Conservation (phyloP, 2,113 vertebrate genomes). For the Anas platyrhynchos region DNA sequence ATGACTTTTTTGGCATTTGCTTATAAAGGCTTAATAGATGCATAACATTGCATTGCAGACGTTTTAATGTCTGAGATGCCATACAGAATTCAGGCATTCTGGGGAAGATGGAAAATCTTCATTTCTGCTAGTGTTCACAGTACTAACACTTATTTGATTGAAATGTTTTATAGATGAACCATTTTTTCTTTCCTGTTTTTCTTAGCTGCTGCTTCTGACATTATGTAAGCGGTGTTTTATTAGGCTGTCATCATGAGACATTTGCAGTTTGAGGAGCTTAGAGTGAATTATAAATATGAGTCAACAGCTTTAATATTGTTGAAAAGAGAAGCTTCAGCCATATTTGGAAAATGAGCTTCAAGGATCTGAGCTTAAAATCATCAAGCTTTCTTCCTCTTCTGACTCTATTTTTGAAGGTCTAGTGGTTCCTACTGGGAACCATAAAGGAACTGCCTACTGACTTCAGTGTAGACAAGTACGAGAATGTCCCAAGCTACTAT, state of each 20-base stretch:
- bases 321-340: neutral
- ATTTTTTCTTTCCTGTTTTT: neutral
- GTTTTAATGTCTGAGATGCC: neutral
- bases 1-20: rapidly evolving
- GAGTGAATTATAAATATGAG: conserved; percentile 44
- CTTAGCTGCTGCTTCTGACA: neutral
- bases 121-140: neutral
- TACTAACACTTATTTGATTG: neutral
- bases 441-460: neutral
- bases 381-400: neutral
- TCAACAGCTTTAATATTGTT: conserved; percentile 23
- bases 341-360: neutral
- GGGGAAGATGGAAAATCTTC: neutral
- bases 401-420: neutral
- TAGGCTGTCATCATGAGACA: neutral
- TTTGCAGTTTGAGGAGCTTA: conserved; percentile 27
- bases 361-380: neutral
- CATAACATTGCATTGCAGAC: neutral
- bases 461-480: neutral
- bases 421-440: neutral
- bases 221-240: conserved; percentile 9
- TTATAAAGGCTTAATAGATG: neutral
- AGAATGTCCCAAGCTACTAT: neutral
- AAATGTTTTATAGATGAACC: neutral
- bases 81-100: neutral